These are phyloP conservation scores for Microcebus ravelobensis DNA, from an alignment of 2,113 vertebrate species.

Conservation along the genomic window DNA sequence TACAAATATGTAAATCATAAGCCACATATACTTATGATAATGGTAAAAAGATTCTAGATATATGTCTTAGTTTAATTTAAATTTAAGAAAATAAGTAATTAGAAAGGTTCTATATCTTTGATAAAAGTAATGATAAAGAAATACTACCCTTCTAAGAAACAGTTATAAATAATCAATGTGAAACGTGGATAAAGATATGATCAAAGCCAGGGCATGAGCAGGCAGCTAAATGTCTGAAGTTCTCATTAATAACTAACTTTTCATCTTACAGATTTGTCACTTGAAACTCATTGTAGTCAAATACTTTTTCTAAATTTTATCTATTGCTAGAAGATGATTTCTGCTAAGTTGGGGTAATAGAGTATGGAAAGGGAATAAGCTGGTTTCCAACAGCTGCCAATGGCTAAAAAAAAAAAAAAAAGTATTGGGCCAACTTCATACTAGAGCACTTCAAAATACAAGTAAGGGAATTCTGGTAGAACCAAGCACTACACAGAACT, in stretches of 20 bases:
- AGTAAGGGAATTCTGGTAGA: not conserved
- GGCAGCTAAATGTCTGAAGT: not conserved
- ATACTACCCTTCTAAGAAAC: not conserved
- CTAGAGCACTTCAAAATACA: not conserved
- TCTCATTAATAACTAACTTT: not conserved
- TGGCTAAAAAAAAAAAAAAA: not conserved
- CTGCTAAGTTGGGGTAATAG: not conserved
- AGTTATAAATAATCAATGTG: not conserved
- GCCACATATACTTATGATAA: not conserved
- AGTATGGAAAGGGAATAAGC: not conserved
- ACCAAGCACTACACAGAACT: not conserved
- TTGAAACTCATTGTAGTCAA: conserved; percentile 31
- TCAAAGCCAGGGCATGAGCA: too few relatives aligned
- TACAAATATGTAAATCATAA: not conserved
- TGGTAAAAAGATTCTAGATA: not conserved
- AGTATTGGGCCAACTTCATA: not conserved
- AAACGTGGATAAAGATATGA: not conserved
- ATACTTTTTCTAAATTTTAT: not conserved
- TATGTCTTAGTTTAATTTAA: not conserved
- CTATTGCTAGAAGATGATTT: not conserved
- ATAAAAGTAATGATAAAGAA: conserved; percentile 19
- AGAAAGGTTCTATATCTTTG: not conserved
- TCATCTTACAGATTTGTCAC: not conserved
- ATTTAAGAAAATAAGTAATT: not conserved
- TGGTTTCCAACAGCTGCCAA: not conserved